These are phyloP conservation scores for Calliphora vicina DNA, from an alignment of 1,140 invertebrate species.

Conservation along the genomic window DNA sequence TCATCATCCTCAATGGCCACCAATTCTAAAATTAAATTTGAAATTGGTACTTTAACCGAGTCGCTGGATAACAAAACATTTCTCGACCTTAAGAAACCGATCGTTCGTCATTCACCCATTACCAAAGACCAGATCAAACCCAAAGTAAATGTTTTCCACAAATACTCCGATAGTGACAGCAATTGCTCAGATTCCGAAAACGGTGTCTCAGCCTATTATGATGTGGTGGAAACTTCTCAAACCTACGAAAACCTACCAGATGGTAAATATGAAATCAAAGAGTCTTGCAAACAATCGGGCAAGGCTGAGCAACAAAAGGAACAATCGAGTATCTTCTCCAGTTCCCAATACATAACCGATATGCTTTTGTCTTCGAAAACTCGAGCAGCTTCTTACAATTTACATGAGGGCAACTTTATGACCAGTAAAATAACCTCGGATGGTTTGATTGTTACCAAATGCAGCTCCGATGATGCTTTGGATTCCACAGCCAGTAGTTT, in stretches of 20 bases:
- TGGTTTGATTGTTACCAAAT: conserved; percentile 60
- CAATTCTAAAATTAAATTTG: conserved; percentile 56
- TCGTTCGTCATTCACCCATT: conserved; percentile 67
- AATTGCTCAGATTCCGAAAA: conserved; percentile 60
- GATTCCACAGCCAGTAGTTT: conserved; percentile 62
- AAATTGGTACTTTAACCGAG: conserved; percentile 52
- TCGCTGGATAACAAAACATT: conserved; percentile 54
- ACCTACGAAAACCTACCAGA: conserved; percentile 63
- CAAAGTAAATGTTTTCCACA: conserved; percentile 68
- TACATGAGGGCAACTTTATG: conserved; percentile 62
- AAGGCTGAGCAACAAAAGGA: conserved; percentile 13
- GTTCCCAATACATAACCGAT: conserved; percentile 61
- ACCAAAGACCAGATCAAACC: conserved; percentile 69
- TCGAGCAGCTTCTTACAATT: conserved; percentile 57
- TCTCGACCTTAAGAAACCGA: conserved; percentile 67
- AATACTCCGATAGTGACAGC: conserved; percentile 64
- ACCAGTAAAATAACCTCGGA: conserved; percentile 63
- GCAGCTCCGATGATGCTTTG: conserved; percentile 60
- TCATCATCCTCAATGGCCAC: neutral
- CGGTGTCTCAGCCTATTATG: conserved; percentile 61
- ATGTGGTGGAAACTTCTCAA: conserved; percentile 58
- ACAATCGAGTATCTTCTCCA: conserved; percentile 48
- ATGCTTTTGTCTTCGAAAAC: conserved; percentile 61
- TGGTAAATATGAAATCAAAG: conserved; percentile 50
- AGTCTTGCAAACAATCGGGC: conserved; percentile 36